A percentile compares a stretch with the other conserved stretches of the same genome.
Evolutionary conservation across 2,797 vertebrate genomes (phyloP).

Genomic region (Graptemys geographica): DNA sequence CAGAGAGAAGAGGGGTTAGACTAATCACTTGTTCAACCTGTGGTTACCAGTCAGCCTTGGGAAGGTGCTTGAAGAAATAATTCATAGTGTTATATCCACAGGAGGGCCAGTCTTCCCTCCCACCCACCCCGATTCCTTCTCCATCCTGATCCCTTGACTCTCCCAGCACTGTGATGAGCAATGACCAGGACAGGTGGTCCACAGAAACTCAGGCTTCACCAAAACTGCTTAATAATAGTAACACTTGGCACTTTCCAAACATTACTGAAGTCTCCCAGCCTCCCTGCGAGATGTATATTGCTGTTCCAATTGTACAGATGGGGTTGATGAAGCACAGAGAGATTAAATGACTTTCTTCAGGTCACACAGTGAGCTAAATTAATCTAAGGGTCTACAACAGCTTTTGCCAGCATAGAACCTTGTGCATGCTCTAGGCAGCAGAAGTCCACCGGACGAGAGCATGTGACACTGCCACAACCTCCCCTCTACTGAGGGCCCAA

Average conservation of each 20-base stretch:
- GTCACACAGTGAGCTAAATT: not conserved
- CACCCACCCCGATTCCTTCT: not conserved
- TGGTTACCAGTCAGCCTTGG: not conserved
- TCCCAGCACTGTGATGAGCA: not conserved
- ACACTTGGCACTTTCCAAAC: not conserved
- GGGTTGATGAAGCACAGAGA: not conserved
- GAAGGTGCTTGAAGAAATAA: not conserved
- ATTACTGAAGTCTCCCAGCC: not conserved
- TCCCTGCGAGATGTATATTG: not conserved
- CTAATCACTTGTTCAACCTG: not conserved
- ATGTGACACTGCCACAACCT: not conserved
- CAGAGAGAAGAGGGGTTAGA: not conserved
- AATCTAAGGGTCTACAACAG: not conserved
- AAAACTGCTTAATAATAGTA: not conserved
- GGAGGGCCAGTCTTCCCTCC: not conserved
- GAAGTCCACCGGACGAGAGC: not conserved
- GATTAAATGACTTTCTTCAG: not conserved
- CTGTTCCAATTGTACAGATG: not conserved
- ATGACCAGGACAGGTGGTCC: not conserved
- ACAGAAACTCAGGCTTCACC: not conserved
- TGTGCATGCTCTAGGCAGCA: not conserved
- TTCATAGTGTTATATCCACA: not conserved
- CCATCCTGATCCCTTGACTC: not conserved
- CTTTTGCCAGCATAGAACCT: not conserved
- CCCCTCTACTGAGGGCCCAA: not conserved